Conservation (phyloP, 1,140 invertebrate species). For the Monochamus saltuarius region DNA sequence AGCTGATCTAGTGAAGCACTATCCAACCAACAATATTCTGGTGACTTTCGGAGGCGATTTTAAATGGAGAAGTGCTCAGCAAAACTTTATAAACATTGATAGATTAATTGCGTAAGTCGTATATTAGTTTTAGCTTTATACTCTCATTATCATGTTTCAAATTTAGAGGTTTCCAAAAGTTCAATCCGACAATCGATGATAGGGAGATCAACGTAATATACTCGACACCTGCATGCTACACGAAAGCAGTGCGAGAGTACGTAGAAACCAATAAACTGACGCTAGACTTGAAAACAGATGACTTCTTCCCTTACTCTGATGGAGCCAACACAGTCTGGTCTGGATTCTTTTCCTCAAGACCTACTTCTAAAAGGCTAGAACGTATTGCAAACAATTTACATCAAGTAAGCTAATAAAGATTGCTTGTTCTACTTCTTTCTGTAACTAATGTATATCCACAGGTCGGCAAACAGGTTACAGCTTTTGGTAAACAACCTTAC, state of each 20-base stretch:
- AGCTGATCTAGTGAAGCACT: slow-evolving; percentile 50
- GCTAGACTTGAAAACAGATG: slow-evolving; percentile 41
- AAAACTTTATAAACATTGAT: slow-evolving; percentile 87
- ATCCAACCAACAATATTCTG: slow-evolving; percentile 72
- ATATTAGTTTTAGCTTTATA: not conserved
- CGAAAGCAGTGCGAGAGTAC: slow-evolving; percentile 75
- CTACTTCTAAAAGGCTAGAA: slow-evolving; percentile 80
- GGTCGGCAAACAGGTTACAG: slow-evolving; percentile 58
- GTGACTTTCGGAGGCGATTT: slow-evolving; percentile 95
- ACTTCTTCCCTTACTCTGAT: slow-evolving; percentile 91
- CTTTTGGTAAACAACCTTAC: slow-evolving; percentile 46
- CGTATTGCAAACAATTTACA: slow-evolving; percentile 77
- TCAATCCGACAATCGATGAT: slow-evolving; percentile 64
- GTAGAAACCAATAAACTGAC: slow-evolving; percentile 45
- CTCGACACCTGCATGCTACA: slow-evolving; percentile 93
- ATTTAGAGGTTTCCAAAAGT: too few species aligned
- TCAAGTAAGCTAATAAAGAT: slow-evolving; percentile 56
- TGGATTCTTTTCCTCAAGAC: slow-evolving; percentile 91
- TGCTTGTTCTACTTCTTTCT: slow-evolving; percentile 46
- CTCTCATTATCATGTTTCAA: slow-evolving; percentile 63
- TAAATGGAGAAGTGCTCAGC: slow-evolving; percentile 79
- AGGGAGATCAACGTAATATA: slow-evolving; percentile 78
- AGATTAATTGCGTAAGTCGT: slow-evolving; percentile 78
- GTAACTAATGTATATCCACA: slow-evolving; percentile 54
- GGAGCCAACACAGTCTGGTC: slow-evolving; percentile 89